These are phyloP conservation scores for Tenthredo distinguenda DNA, from an alignment of 2,888 invertebrate genomes.

Conservation along the genomic window DNA sequence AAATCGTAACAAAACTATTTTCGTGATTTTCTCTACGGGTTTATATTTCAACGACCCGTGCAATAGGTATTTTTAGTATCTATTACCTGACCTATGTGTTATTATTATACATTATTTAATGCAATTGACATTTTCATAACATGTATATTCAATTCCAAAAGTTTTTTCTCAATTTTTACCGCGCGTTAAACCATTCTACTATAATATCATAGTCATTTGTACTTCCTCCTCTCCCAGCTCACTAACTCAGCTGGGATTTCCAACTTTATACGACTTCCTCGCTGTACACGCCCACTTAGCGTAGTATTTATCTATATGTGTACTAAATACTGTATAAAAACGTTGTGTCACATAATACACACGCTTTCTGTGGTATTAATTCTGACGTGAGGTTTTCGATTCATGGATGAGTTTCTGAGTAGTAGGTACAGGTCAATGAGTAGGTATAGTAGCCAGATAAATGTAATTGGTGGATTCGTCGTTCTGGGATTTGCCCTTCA, in stretches of 20 bases:
- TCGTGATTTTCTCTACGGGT: background rate
- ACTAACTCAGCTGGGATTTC: background rate
- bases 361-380: background rate
- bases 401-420: background rate
- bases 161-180: background rate
- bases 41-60: slow-evolving; percentile 26
- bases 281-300: background rate
- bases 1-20: slow-evolving; percentile 41
- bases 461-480: slow-evolving; percentile 3
- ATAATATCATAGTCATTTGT: background rate
- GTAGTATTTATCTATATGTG: background rate
- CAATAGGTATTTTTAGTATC: background rate
- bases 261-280: background rate
- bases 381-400: background rate
- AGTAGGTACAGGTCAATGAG: background rate
- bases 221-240: background rate
- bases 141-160: background rate
- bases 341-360: background rate
- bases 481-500: slow-evolving; percentile 20
- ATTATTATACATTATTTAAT: slow-evolving; percentile 1
- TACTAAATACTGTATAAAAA: background rate
- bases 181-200: background rate
- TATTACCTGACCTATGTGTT: slow-evolving; percentile 40
- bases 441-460: background rate
- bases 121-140: slow-evolving; percentile 9